Percentiles rank a stretch among this genome's conserved stretches.
phyloP scores from a whole-genome alignment of 2,888 invertebrate species.

The Habroteleia sp. region DNA sequence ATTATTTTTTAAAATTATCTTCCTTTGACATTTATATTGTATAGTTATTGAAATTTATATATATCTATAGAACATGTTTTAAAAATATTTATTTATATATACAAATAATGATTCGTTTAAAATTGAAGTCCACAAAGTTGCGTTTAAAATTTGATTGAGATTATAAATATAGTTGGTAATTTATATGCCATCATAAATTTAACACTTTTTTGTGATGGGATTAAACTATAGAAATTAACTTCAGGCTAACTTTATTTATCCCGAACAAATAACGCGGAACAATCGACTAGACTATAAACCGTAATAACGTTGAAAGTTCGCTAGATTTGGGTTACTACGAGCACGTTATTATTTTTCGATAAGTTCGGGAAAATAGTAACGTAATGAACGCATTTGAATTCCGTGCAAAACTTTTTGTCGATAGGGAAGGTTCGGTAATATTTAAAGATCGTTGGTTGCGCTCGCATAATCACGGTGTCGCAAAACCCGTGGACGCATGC shows the following conservation, averaged over 20 bases:
- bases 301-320: neutral
- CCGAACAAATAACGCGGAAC: slow-evolving; percentile 4
- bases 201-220: neutral
- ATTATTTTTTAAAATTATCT: too few species aligned
- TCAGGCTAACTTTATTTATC: neutral
- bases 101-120: too few species aligned
- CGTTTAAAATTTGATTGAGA: slow-evolving; percentile 10
- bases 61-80: too few species aligned
- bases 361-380: neutral
- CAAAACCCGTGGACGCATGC: neutral
- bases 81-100: too few species aligned
- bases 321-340: slow-evolving; percentile 11
- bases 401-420: slow-evolving; percentile 10
- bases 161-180: slow-evolving; percentile 14
- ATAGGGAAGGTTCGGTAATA: neutral
- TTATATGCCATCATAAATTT: neutral
- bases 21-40: too few species aligned
- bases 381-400: slow-evolving; percentile 24
- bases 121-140: slow-evolving; percentile 21
- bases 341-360: slow-evolving; percentile 10
- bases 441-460: slow-evolving; percentile 2
- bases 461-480: slow-evolving; percentile 15
- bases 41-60: too few species aligned
- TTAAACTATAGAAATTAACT: slow-evolving; percentile 7
- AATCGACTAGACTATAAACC: slow-evolving; percentile 9